Conservation (phyloP, 2,797 vertebrate species). For the Platyrinchus mystaceus region DNA sequence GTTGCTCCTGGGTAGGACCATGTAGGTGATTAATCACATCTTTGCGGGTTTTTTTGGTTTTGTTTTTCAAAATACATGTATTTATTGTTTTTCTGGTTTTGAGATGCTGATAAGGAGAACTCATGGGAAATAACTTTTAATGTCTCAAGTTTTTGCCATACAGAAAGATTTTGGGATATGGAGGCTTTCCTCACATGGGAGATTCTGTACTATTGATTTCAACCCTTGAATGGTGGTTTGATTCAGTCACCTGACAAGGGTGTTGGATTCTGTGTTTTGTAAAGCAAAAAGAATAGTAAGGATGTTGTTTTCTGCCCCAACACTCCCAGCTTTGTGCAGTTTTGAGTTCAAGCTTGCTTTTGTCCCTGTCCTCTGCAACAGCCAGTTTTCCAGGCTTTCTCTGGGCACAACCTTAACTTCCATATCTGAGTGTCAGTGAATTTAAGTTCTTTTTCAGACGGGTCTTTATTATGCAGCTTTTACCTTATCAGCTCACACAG, state of each 20-base stretch:
- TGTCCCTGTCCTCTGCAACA: not conserved
- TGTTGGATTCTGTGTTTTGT: not conserved
- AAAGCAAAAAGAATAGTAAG: not conserved
- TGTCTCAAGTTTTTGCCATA: not conserved
- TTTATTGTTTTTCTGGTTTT: not conserved
- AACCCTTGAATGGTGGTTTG: not conserved
- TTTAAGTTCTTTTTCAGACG: not conserved
- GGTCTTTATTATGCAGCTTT: not conserved
- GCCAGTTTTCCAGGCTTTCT: not conserved
- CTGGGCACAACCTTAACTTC: not conserved
- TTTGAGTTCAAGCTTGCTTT: not conserved
- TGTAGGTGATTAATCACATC: not conserved
- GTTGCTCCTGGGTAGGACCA: not conserved
- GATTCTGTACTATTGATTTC: not conserved
- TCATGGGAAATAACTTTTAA: rapidly evolving
- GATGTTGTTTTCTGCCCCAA: not conserved
- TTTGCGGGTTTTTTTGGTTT: no score
- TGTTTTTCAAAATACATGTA: not conserved
- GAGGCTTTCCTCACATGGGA: not conserved
- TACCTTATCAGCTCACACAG: not conserved
- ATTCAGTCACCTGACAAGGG: not conserved
- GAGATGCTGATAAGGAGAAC: not conserved
- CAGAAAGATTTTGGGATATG: not conserved
- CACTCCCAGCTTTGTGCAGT: not conserved
- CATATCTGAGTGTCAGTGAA: no score